Conservation (phyloP, 2,113 vertebrate species). For the Sinocyclocheilus grahami region DNA sequence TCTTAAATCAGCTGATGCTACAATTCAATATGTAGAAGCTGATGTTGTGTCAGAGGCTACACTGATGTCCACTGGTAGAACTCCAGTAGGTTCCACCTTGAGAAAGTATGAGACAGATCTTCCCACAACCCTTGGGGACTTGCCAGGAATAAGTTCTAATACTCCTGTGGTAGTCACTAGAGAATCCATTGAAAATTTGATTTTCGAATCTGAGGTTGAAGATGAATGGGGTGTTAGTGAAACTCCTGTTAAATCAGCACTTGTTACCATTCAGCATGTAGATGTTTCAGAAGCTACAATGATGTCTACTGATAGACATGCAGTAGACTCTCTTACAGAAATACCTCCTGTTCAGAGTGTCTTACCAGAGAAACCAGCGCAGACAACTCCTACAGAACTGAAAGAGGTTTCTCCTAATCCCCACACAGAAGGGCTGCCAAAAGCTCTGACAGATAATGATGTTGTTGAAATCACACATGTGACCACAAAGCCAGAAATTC, state of each 20-base stretch:
- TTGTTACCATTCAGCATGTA: slow-evolving; percentile 14
- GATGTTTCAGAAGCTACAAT: slow-evolving; percentile 25
- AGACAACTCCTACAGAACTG: neutral
- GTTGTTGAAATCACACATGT: slow-evolving; percentile 9
- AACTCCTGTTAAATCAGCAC: neutral
- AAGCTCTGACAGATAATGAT: neutral
- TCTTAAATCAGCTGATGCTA: slow-evolving; percentile 6
- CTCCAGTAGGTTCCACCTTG: neutral
- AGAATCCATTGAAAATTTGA: slow-evolving; percentile 5
- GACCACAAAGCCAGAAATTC: neutral
- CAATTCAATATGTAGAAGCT: slow-evolving; percentile 1
- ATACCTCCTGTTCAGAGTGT: neutral
- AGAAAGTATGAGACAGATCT: slow-evolving; percentile 2
- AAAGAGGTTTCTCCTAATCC: neutral
- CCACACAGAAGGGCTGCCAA: neutral
- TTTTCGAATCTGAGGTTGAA: neutral
- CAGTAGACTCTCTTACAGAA: neutral
- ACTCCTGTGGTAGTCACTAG: neutral
- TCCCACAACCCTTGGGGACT: slow-evolving; percentile 14
- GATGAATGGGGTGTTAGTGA: neutral
- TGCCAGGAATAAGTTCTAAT: slow-evolving; percentile 19
- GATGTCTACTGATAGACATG: neutral
- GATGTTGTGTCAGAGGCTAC: slow-evolving; percentile 20
- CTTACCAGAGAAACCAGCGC: slow-evolving; percentile 1
- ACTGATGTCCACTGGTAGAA: neutral